Percentiles rank a stretch among this genome's conserved stretches.
phyloP scores from a whole-genome alignment of 2,888 invertebrate genomes.

The Melikaiella ostensackeni region DNA sequence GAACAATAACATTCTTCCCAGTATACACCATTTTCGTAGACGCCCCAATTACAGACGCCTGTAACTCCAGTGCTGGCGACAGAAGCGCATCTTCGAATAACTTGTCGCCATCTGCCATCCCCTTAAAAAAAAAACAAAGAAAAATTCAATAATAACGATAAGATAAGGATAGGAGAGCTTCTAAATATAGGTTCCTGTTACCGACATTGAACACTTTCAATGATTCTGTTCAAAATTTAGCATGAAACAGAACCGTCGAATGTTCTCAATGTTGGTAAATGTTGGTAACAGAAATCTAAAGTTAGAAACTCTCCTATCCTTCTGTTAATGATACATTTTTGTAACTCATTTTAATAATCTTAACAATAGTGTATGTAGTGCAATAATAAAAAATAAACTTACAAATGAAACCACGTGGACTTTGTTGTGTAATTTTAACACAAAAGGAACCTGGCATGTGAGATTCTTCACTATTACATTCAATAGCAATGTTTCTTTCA shows the following conservation, averaged over 20 bases:
- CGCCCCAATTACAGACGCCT: constrained; percentile 98
- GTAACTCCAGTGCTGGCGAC: constrained; percentile 95
- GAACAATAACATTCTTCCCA: constrained; percentile 99
- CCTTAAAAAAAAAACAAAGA: constrained; percentile 80
- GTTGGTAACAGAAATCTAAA: no score
- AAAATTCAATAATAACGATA: neutral
- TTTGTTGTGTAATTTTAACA: constrained; percentile 95
- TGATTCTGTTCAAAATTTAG: neutral
- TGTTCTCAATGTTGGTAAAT: neutral
- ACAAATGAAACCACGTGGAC: constrained; percentile 88
- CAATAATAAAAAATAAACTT: constrained; percentile 41
- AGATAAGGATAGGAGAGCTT: neutral
- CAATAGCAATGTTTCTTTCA: constrained; percentile 91
- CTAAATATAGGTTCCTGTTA: neutral
- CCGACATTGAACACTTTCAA: neutral
- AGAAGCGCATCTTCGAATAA: constrained; percentile 92
- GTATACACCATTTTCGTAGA: constrained; percentile 95
- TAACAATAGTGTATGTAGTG: neutral
- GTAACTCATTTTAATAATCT: neutral
- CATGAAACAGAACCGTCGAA: neutral
- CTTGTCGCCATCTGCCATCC: constrained; percentile 97
- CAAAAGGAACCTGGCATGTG: constrained; percentile 97
- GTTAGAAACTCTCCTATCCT: no score
- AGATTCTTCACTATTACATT: constrained; percentile 96
- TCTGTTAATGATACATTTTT: neutral